Percentiles rank a stretch among this genome's conserved stretches.
phyloP scores from a whole-genome alignment of 2,888 invertebrate genomes.

The Torymus aiolomorphi region DNA sequence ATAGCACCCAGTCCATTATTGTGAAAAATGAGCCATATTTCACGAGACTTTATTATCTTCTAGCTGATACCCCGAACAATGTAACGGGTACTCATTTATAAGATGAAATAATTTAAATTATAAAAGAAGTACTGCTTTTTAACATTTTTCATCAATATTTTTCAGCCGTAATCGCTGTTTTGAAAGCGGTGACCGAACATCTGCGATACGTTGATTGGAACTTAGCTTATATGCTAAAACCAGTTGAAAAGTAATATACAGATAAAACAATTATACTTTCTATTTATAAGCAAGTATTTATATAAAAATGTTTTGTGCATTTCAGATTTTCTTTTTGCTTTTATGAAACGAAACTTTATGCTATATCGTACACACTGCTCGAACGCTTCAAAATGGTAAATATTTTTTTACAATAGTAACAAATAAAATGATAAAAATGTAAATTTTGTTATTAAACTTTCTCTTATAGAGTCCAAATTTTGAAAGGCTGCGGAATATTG shows the following conservation, averaged over 20 bases:
- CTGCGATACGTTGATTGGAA: slow-evolving; percentile 13
- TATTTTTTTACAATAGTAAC: no score
- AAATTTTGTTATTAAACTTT: no score
- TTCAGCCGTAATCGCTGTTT: background rate
- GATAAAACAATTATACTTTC: no score
- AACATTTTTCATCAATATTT: no score
- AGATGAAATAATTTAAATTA: no score
- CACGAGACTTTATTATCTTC: slow-evolving; percentile 7
- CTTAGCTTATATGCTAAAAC: background rate
- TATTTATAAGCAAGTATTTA: no score
- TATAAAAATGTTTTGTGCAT: no score
- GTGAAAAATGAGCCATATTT: slow-evolving; percentile 19
- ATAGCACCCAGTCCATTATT: slow-evolving; percentile 6
- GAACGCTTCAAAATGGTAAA: background rate
- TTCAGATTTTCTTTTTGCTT: slow-evolving; percentile 2
- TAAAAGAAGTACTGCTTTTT: no score
- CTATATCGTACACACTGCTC: background rate
- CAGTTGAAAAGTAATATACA: no score
- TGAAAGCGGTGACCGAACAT: background rate
- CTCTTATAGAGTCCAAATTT: no score
- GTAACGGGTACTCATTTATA: background rate
- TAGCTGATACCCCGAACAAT: background rate
- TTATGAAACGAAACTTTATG: slow-evolving; percentile 13
- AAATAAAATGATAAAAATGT: no score
- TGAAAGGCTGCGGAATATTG: background rate